Conservation (phyloP, 2,797 vertebrate species). For the Mallotus villosus region DNA sequence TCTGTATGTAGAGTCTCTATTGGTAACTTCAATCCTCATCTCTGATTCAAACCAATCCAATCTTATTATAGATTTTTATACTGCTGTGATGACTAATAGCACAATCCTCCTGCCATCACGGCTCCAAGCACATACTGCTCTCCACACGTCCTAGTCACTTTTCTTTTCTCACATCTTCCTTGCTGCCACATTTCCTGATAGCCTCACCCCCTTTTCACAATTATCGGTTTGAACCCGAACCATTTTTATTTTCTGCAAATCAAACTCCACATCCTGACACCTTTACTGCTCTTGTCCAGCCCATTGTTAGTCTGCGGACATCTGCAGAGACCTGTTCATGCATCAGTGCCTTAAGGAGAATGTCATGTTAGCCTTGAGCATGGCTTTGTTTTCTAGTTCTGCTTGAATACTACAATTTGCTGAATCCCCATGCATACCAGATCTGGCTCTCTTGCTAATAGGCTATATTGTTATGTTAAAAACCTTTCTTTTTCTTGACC, state of each 20-base stretch:
- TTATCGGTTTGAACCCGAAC: neutral
- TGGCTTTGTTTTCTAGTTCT: too few species aligned
- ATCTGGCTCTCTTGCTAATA: too few species aligned
- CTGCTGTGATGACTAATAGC: neutral
- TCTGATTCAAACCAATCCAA: too few species aligned
- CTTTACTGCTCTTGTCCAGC: neutral
- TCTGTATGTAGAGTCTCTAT: too few species aligned
- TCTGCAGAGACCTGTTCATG: neutral
- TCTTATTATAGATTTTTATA: too few species aligned
- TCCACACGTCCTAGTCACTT: neutral
- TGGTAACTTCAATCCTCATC: too few species aligned
- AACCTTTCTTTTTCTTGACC: too few species aligned
- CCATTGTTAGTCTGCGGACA: neutral
- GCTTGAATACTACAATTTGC: too few species aligned
- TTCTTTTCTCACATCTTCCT: neutral
- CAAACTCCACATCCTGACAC: conserved; percentile 6
- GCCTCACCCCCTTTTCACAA: neutral
- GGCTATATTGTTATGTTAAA: too few species aligned
- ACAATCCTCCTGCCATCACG: neutral
- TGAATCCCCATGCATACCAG: too few species aligned
- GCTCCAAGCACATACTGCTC: neutral
- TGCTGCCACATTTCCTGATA: neutral
- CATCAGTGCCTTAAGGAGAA: neutral
- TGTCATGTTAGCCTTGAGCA: neutral
- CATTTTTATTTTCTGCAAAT: neutral